These are phyloP conservation scores for Phlogophora meticulosa DNA, from an alignment of 2,888 invertebrate genomes.

Conservation along the genomic window DNA sequence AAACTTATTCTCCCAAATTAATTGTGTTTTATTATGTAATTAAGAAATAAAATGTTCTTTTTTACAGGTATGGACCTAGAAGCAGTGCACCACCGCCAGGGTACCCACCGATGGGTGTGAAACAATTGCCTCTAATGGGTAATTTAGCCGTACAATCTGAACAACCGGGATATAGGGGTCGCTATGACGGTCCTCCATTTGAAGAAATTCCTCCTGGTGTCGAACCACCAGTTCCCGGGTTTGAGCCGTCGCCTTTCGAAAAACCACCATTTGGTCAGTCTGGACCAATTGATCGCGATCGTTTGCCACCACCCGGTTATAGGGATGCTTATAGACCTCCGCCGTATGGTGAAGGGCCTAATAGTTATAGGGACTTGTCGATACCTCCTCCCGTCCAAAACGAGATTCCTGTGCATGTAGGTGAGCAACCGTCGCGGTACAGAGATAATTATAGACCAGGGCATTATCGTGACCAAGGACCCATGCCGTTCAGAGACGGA, in stretches of 20 bases:
- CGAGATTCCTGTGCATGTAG: constrained; percentile 86
- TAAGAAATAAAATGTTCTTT: constrained; percentile 58
- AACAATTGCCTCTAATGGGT: constrained; percentile 81
- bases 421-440: constrained; percentile 80
- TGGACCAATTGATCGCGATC: constrained; percentile 82
- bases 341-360: constrained; percentile 79
- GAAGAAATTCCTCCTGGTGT: constrained; percentile 92
- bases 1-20: neutral
- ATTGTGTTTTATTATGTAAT: neutral
- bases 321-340: constrained; percentile 84
- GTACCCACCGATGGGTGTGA: constrained; percentile 81
- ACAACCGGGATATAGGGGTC: constrained; percentile 83
- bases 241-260: constrained; percentile 91
- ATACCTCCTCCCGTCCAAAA: constrained; percentile 74
- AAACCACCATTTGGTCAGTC: constrained; percentile 84
- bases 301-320: constrained; percentile 81
- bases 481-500: constrained; percentile 81
- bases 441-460: constrained; percentile 84
- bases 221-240: constrained; percentile 92
- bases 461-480: constrained; percentile 83
- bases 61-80: constrained; percentile 87
- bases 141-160: constrained; percentile 77
- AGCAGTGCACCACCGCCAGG: constrained; percentile 79
- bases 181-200: constrained; percentile 87
- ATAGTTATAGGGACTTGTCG: constrained; percentile 79